Evolutionary conservation across 2,797 vertebrate genomes (phyloP).

Genomic region (Hafferia zeledoni): DNA sequence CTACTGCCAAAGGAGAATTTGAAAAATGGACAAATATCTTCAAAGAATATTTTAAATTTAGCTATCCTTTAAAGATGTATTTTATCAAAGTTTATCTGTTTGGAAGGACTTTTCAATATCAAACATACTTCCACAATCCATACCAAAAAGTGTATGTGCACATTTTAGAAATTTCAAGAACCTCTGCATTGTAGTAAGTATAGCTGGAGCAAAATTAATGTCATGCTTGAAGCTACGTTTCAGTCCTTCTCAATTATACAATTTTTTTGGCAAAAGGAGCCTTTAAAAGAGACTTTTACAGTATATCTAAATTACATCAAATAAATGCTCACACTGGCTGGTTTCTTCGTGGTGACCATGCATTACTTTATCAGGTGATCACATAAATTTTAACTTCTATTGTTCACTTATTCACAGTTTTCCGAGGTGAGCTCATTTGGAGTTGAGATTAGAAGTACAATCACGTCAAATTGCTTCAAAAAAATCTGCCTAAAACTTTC

Average conservation of each 20-base stretch:
- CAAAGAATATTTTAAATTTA: neutral
- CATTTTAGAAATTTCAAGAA: neutral
- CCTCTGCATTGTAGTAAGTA: neutral
- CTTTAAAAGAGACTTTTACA: neutral
- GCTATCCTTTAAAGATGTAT: neutral
- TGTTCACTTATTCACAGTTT: constrained; percentile 1
- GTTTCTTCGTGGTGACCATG: neutral
- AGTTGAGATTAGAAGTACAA: neutral
- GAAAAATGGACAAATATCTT: neutral
- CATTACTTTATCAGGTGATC: neutral
- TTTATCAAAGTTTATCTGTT: neutral
- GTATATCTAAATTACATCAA: neutral
- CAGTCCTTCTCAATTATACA: neutral
- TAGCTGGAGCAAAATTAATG: neutral
- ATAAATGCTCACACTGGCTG: neutral
- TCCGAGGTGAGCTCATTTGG: neutral
- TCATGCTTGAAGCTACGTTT: neutral
- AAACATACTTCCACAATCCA: neutral
- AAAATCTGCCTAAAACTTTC: constrained; percentile 12
- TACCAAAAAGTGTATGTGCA: neutral
- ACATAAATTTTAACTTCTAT: neutral
- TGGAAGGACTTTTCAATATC: neutral
- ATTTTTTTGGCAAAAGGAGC: neutral
- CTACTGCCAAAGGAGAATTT: neutral
- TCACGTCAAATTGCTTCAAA: neutral